Evolutionary conservation across 2,888 invertebrate species (phyloP).

Genomic region (Heliconius ismenius): DNA sequence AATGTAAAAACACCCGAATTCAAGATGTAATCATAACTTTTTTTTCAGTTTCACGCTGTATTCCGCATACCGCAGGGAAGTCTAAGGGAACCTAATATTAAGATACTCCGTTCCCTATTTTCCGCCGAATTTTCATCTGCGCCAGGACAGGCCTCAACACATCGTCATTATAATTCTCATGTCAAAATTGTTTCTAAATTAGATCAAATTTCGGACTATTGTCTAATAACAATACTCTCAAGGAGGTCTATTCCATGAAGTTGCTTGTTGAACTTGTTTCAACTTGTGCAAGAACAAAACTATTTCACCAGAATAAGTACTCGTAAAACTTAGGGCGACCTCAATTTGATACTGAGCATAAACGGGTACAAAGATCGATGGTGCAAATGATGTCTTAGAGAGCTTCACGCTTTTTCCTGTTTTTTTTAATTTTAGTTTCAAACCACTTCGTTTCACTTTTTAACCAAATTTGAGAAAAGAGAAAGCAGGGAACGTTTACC

Average conservation of each 20-base stretch:
- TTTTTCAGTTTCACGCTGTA: too few relatives aligned
- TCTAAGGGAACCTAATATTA: too few relatives aligned
- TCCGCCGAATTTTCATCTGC: too few relatives aligned
- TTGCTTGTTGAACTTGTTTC: neutral
- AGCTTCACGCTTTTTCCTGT: neutral
- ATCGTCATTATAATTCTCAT: neutral
- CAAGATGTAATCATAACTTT: neutral
- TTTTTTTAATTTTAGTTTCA: too few relatives aligned
- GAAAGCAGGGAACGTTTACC: too few relatives aligned
- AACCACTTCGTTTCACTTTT: too few relatives aligned
- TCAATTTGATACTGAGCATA: constrained; percentile 6
- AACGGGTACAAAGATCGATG: constrained; percentile 5
- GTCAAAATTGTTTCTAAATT: neutral
- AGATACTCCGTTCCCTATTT: too few relatives aligned
- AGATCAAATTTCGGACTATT: neutral
- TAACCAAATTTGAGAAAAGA: too few relatives aligned
- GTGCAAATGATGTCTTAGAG: neutral
- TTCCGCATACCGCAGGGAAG: too few relatives aligned
- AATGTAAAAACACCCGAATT: too few relatives aligned
- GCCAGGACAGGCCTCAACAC: too few relatives aligned
- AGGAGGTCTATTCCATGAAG: neutral
- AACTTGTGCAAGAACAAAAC: constrained; percentile 13
- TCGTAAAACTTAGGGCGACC: constrained; percentile 8
- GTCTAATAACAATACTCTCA: neutral
- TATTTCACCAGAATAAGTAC: constrained; percentile 15